These are phyloP conservation scores for Botrylloides violaceus DNA, from an alignment of 23 tunicate species.

Conservation along the genomic window DNA sequence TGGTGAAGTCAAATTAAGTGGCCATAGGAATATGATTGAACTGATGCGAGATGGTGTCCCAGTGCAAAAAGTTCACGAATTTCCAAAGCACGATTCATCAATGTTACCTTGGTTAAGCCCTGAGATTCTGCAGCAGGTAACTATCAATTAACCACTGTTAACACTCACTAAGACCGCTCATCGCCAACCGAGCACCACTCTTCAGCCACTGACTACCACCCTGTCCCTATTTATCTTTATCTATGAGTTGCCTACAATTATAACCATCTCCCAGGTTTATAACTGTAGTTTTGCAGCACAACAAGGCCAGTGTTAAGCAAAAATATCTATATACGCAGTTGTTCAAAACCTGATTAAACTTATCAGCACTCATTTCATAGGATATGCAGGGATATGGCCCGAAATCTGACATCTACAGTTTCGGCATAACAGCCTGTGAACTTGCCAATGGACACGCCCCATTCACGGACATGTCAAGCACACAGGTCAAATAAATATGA, in stretches of 20 bases:
- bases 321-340: too few species aligned
- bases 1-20: slow-evolving; percentile 51
- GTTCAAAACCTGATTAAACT: too few species aligned
- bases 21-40: slow-evolving; percentile 60
- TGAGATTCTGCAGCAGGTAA: slow-evolving; percentile 72
- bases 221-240: too few species aligned
- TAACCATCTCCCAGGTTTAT: too few species aligned
- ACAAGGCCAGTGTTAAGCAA: too few species aligned
- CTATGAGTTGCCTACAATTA: too few species aligned
- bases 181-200: too few species aligned
- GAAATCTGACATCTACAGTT: slow-evolving; percentile 75
- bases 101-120: slow-evolving; percentile 88
- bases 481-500: slow-evolving; percentile 34
- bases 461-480: slow-evolving; percentile 83
- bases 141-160: too few species aligned
- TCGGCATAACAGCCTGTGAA: slow-evolving; percentile 90
- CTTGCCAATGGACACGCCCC: slow-evolving; percentile 92
- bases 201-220: too few species aligned
- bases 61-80: slow-evolving; percentile 54
- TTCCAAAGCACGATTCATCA: slow-evolving; percentile 69
- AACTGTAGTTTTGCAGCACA: too few species aligned
- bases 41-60: slow-evolving; percentile 36
- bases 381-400: slow-evolving; percentile 76
- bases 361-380: too few species aligned
- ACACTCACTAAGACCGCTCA: too few species aligned